A percentile compares a stretch with the other conserved stretches of the same genome.
These are phyloP conservation scores for Prunella fulvescens DNA, from an alignment of 2,113 vertebrate species.

Conservation along the genomic window DNA sequence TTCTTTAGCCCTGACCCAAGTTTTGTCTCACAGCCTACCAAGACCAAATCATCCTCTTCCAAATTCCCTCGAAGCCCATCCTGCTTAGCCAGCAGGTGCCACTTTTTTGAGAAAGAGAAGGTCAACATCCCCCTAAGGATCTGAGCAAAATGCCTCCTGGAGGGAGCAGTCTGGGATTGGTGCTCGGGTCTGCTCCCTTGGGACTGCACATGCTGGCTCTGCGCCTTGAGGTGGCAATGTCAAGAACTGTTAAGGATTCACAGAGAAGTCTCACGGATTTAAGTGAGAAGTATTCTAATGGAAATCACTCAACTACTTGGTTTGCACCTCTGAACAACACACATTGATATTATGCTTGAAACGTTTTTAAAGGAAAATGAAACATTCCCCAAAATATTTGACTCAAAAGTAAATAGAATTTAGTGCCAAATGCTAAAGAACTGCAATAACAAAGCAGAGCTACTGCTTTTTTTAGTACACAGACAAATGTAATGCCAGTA, in stretches of 20 bases:
- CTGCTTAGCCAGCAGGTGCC: background rate
- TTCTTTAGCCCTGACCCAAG: background rate
- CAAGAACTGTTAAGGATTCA: constrained; percentile 48
- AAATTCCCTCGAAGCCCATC: background rate
- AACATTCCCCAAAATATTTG: background rate
- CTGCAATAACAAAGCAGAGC: background rate
- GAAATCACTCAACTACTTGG: background rate
- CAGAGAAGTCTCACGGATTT: background rate
- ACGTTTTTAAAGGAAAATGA: background rate
- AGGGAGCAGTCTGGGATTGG: background rate
- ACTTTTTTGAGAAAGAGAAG: constrained; percentile 21
- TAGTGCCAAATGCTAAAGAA: background rate
- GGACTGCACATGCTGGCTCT: constrained; percentile 2
- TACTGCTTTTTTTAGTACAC: background rate
- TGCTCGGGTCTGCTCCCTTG: background rate
- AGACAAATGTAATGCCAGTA: background rate
- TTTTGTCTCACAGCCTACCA: background rate
- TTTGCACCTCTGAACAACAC: background rate
- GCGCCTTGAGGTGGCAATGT: constrained; percentile 3
- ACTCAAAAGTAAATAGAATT: background rate
- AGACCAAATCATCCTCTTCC: background rate
- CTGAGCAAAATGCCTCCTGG: background rate
- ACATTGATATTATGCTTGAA: background rate
- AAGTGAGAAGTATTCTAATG: background rate
- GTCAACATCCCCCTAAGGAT: constrained; percentile 35